phyloP scores from a whole-genome alignment of 2,113 vertebrate species.

The Damaliscus lunatus region DNA sequence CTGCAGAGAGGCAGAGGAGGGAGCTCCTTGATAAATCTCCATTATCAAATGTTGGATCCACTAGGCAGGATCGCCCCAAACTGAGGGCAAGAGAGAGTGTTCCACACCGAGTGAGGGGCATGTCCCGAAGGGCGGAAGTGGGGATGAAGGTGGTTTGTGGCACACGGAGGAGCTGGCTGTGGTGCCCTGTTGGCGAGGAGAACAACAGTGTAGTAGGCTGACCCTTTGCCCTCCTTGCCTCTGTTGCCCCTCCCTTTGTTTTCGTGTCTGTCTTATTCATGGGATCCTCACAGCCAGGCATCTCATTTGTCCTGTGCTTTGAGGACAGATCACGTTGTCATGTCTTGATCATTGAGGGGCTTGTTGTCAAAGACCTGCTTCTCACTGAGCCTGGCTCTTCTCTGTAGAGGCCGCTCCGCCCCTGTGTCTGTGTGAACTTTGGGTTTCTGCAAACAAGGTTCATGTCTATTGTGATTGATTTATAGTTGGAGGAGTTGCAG shows the following conservation, averaged over 20 bases:
- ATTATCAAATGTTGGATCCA: not conserved
- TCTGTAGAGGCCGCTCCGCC: not conserved
- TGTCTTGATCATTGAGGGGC: not conserved
- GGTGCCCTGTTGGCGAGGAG: not conserved
- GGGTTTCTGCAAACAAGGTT: not conserved
- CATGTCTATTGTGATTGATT: not conserved
- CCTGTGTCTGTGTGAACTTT: not conserved
- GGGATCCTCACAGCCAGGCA: not conserved
- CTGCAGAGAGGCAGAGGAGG: not conserved
- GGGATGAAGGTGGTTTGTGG: not conserved
- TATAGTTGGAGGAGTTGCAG: not conserved
- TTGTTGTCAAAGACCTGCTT: not conserved
- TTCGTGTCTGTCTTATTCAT: not conserved
- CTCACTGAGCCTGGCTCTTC: not conserved
- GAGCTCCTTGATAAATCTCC: not conserved
- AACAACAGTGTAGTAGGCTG: not conserved
- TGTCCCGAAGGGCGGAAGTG: not conserved
- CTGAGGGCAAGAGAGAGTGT: not conserved
- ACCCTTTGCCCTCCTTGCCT: not conserved
- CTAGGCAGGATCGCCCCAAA: not conserved
- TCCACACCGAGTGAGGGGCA: not conserved
- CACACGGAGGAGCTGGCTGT: not conserved
- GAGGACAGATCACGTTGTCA: not conserved
- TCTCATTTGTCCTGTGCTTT: not conserved
- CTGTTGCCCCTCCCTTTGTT: not conserved